Base-by-base conservation (phyloP, 2,888 invertebrate genomes). In the Lasioglossum calceatum region DNA sequence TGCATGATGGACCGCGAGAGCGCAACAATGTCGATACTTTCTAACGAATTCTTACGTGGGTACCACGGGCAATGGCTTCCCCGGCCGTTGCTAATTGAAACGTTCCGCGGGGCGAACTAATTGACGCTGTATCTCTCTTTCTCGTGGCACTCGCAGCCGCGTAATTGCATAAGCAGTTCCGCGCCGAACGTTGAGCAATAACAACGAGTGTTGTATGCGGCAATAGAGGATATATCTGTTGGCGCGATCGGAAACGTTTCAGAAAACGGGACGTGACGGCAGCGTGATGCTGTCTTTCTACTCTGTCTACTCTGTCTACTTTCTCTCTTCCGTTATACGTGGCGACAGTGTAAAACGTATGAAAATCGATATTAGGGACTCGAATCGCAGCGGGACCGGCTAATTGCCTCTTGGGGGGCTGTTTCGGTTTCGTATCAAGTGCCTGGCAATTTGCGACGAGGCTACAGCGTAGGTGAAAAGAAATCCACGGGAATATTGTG, bases 91-190 rank as follows among this genome's bases (percentile, higher is more conserved):
- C 39, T 84, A 84, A 86, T 86, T 86, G 85, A 85, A 86, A 81
- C 81, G 81, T 83, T 73, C 72, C 76, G 16, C 71, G 78, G 44
- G 78, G 84, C 84, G 81, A 74, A 61, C 73, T 86, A 86, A 86
- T 86, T 86, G 84, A 83, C 81, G 75, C 81, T 64, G 76, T 79
- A 50, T 76, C 73, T 75, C 39, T 67, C 67, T 72, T 73, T 74
- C 74, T 67, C 74, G 79, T 54, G 36, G 27, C 78, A 72, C 72
- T 81, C 71, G 81, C 50, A 39, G 73, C 73, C 54, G 50, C 39
- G 70, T 81, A 81, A 84, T 86, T 81, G 81, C 81, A 71, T 76
- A 84, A 85, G 81, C 71, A 81, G 84, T 79, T 84, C 73, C 77
- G 61, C 44, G 79, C 54, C 86, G 58, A 76, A 67, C 77, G 81